phyloP scores from a whole-genome alignment of 2,113 vertebrate species.

The Dissostichus mawsoni region DNA sequence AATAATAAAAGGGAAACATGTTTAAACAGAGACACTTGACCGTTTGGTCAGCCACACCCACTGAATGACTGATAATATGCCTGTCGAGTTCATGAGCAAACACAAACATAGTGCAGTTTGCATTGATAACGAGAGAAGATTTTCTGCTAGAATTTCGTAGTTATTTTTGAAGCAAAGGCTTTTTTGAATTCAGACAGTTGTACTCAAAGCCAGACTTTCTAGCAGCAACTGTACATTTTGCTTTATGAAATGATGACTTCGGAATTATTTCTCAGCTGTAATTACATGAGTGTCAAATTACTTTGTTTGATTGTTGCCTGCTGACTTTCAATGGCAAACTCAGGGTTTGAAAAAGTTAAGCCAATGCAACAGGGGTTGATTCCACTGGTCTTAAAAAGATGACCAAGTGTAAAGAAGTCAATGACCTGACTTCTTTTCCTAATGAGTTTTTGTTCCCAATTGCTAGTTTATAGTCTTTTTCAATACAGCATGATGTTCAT shows the following conservation, averaged over 20 bases:
- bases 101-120: neutral
- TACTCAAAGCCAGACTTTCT: neutral
- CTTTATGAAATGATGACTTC: neutral
- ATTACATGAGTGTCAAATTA: no score
- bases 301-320: neutral
- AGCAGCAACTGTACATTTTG: neutral
- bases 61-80: neutral
- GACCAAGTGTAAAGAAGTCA: no score
- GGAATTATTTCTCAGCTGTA: no score
- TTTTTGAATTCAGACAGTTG: neutral
- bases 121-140: neutral
- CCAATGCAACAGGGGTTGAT: no score
- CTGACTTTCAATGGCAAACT: neutral
- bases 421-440: no score
- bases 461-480: no score
- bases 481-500: no score
- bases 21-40: slow-evolving; percentile 29
- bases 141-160: neutral
- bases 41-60: neutral
- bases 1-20: slow-evolving; percentile 51
- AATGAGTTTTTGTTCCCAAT: no score
- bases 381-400: no score
- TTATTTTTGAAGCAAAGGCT: neutral
- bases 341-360: no score
- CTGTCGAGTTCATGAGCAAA: neutral